Percentiles rank a stretch among this genome's conserved stretches.
These are phyloP conservation scores for Naso thynnoides DNA, from an alignment of 2,797 vertebrate species.

Conservation along the genomic window DNA sequence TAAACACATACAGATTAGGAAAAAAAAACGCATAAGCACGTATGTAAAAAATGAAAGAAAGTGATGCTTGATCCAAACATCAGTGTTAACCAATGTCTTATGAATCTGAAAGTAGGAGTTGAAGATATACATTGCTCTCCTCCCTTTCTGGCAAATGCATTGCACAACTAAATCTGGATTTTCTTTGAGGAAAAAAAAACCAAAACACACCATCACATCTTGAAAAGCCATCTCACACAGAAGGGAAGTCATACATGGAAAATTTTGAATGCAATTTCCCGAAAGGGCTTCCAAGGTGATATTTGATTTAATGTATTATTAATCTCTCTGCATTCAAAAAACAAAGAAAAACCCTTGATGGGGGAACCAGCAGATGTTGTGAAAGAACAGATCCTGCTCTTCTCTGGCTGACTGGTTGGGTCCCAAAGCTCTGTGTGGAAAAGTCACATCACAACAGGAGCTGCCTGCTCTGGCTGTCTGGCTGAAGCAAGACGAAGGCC, in stretches of 20 bases:
- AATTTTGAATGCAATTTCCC: slow-evolving; percentile 59
- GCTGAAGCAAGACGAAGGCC: slow-evolving; percentile 36
- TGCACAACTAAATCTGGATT: slow-evolving; percentile 47
- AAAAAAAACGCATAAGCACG: slow-evolving; percentile 6
- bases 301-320: slow-evolving; percentile 65
- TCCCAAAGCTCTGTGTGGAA: slow-evolving; percentile 62
- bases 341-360: slow-evolving; percentile 44
- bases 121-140: slow-evolving; percentile 30
- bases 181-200: slow-evolving; percentile 16
- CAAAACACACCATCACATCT: slow-evolving; percentile 73
- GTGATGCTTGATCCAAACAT: slow-evolving; percentile 30
- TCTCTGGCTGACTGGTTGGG: slow-evolving; percentile 53
- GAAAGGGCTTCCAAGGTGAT: slow-evolving; percentile 50
- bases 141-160: slow-evolving; percentile 40
- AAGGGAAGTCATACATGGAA: slow-evolving; percentile 77
- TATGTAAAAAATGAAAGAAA: slow-evolving; percentile 7
- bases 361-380: slow-evolving; percentile 51
- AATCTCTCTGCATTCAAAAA: slow-evolving; percentile 60
- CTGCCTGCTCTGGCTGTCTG: slow-evolving; percentile 39
- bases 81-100: slow-evolving; percentile 1
- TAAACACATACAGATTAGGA: slow-evolving; percentile 17
- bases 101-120: slow-evolving; percentile 30
- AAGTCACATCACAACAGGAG: slow-evolving; percentile 67
- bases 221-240: slow-evolving; percentile 76
- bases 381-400: slow-evolving; percentile 44